phyloP scores from a whole-genome alignment of 2,113 vertebrate species.

The Sterrhoptilus dennistouni region DNA sequence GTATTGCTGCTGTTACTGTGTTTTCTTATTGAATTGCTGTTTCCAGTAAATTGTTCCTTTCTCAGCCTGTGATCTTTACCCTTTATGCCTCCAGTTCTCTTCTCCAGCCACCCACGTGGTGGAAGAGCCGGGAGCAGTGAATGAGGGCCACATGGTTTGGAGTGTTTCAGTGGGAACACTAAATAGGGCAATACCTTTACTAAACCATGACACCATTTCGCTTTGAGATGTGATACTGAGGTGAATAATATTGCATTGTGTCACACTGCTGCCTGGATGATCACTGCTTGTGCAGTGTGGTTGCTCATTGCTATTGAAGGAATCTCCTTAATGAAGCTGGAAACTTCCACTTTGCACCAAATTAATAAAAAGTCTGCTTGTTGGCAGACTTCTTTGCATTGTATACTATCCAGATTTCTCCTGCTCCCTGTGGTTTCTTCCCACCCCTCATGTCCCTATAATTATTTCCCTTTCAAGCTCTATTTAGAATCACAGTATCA shows the following conservation, averaged over 20 bases:
- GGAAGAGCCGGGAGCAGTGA: background rate
- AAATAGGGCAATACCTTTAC: background rate
- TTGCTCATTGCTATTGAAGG: background rate
- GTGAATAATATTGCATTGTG: background rate
- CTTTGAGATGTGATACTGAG: background rate
- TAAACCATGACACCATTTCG: background rate
- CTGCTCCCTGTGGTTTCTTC: background rate
- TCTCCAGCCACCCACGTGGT: fast-evolving
- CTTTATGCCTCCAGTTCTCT: background rate
- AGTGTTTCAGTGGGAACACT: background rate
- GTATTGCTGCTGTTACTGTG: background rate
- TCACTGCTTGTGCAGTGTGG: background rate
- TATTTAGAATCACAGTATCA: background rate
- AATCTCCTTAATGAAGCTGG: background rate
- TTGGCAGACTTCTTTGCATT: background rate
- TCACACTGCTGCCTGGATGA: background rate
- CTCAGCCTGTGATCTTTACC: background rate
- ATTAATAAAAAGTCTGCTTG: background rate
- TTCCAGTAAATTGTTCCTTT: background rate
- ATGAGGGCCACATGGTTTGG: fast-evolving
- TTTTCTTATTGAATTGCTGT: background rate
- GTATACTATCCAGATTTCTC: background rate
- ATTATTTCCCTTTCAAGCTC: background rate
- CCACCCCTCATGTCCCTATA: background rate
- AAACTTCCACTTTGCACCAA: background rate